These are phyloP conservation scores for Lacerta bilineata DNA, from an alignment of 2,797 vertebrate species.

Conservation along the genomic window DNA sequence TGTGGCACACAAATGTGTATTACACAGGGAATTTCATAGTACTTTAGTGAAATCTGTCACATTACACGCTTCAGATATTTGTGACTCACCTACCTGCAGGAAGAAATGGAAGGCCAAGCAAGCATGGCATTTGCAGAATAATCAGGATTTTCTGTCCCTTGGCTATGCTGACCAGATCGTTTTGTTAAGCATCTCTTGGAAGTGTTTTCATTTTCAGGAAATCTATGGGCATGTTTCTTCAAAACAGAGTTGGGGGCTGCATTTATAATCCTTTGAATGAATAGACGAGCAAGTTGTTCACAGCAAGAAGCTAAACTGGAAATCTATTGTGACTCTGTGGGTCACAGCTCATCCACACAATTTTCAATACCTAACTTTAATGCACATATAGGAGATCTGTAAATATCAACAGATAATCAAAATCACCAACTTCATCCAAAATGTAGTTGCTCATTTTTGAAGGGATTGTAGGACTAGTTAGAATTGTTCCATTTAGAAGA, in stretches of 20 bases:
- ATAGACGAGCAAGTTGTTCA: not conserved
- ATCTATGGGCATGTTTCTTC: not conserved
- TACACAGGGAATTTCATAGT: constrained; percentile 53
- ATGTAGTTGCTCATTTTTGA: too few relatives aligned
- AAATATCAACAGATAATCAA: not conserved
- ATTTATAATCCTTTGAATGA: not conserved
- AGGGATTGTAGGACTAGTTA: not conserved
- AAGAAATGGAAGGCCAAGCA: constrained; percentile 39
- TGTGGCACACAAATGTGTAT: constrained; percentile 30
- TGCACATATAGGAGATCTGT: not conserved
- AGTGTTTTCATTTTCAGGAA: fast-evolving
- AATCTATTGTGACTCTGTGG: not conserved
- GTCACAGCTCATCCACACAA: not conserved
- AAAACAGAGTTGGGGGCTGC: fast-evolving
- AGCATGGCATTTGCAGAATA: constrained; percentile 23
- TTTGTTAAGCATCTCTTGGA: not conserved
- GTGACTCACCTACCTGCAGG: constrained; percentile 62
- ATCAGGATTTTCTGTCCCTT: constrained; percentile 14
- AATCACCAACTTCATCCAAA: too few relatives aligned
- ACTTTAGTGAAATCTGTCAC: constrained; percentile 21
- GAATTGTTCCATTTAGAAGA: not conserved
- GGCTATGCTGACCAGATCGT: not conserved
- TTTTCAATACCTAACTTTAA: not conserved
- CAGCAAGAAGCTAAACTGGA: not conserved
- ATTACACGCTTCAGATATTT: constrained; percentile 27